A percentile compares a stretch with the other conserved stretches of the same genome.
These are phyloP conservation scores for Eilema sororculum DNA, from an alignment of 2,888 invertebrate species.

Conservation along the genomic window DNA sequence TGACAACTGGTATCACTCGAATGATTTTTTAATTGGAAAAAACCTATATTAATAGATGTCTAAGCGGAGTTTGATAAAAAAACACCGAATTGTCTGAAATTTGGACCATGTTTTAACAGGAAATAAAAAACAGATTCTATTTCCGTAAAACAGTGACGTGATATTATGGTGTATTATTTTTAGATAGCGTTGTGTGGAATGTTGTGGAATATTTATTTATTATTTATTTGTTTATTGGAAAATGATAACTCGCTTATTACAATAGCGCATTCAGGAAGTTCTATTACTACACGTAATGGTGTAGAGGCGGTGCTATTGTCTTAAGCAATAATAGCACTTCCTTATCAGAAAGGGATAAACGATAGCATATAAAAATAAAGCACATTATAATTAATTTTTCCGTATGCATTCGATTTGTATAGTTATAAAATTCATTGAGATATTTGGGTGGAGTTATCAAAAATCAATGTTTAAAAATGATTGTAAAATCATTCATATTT, in stretches of 20 bases:
- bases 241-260: neutral
- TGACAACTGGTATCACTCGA: neutral
- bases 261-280: slow-evolving; percentile 3
- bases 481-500: too few species aligned
- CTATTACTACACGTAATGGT: too few species aligned
- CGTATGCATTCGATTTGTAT: too few species aligned
- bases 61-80: too few species aligned
- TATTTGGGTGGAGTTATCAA: too few species aligned
- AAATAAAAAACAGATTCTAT: neutral
- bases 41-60: neutral
- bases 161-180: too few species aligned
- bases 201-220: too few species aligned
- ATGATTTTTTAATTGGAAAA: neutral
- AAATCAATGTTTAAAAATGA: too few species aligned
- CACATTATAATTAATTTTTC: too few species aligned
- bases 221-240: neutral
- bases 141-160: neutral
- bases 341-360: neutral
- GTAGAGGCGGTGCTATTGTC: neutral
- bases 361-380: too few species aligned
- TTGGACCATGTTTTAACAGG: slow-evolving; percentile 7
- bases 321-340: neutral
- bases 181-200: too few species aligned
- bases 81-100: neutral
- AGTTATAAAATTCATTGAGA: too few species aligned